Base-by-base conservation (phyloP, 2,113 vertebrate genomes). In the Puffinus mauretanicus region DNA sequence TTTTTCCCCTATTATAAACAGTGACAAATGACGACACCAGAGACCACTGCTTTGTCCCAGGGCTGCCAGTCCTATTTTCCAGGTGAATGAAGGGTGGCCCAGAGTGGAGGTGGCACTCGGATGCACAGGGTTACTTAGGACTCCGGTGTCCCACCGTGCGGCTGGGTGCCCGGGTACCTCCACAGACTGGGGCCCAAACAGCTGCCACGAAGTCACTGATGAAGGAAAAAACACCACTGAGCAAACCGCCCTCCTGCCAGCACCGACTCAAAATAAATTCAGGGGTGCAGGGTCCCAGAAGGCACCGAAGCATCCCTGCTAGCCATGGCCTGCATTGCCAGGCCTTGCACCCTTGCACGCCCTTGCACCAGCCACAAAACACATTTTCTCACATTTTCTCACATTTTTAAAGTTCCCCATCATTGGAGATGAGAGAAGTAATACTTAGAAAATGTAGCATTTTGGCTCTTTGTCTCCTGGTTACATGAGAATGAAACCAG, bases 131-230 rank as follows among this genome's bases (percentile, higher is more conserved):
- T 42, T 20, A 6, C 19, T 25, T 0, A 4, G 78, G 58, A 10
- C 7, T 6, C 8, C 0, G 0, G 3, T 5, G 54, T 29, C 36
- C 29, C 46, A 19, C 60, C 29, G 0, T 1, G 30, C 3, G 4
- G 17, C 20, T 13, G 27, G 34, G 36, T 47, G 30, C 32, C 58
- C 7, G 0, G 60, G 14, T 2, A 13, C 25, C 8, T 13, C 19
- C 51, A 2, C 79, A 70, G 26, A 6, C 21, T 8, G 1, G 16
- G 10, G 8, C 60, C 32, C 44, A 20, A n/a, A 18, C 9, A 9
- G 22, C 27, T 42, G 27, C 69, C 2, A 5, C 3, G 2, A 81
- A 18, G 30, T 49, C 85, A 20, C 46, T 5, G 27, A 1, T 1
- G 29, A 4, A 9, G 32, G 34, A 42, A 27, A 11, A 49, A 91